These are phyloP conservation scores for Podabrus alpinus DNA, from an alignment of 2,888 invertebrate species.

Conservation along the genomic window DNA sequence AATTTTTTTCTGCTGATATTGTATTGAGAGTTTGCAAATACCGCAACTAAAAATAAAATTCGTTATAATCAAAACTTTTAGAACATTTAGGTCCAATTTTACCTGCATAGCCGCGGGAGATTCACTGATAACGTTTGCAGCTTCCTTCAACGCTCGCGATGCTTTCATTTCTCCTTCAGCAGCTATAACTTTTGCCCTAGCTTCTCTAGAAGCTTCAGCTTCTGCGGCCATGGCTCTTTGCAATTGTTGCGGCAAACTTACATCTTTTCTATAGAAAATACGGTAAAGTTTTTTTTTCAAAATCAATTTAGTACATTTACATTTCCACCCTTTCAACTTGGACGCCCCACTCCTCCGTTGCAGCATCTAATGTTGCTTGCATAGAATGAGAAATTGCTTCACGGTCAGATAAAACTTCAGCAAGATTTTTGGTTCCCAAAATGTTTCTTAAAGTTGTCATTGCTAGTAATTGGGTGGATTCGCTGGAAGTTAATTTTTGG, in stretches of 20 bases:
- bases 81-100: conserved; percentile 1
- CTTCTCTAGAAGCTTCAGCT: conserved; percentile 79
- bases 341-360: conserved; percentile 91
- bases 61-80: background rate
- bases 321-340: conserved; percentile 95
- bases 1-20: conserved; percentile 93
- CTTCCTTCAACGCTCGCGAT: conserved; percentile 82
- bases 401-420: conserved; percentile 89
- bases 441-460: conserved; percentile 88
- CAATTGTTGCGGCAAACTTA: conserved; percentile 74
- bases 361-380: conserved; percentile 83
- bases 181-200: conserved; percentile 79
- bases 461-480: conserved; percentile 79
- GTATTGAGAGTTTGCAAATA: conserved; percentile 88
- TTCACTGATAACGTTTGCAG: conserved; percentile 81
- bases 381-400: conserved; percentile 90
- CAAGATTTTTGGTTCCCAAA: conserved; percentile 87
- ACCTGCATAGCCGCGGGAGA: conserved; percentile 81
- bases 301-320: conserved; percentile 56
- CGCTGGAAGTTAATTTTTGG: conserved; percentile 58
- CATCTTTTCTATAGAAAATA: conserved; percentile 70
- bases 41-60: conserved; percentile 64
- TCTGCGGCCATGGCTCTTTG: conserved; percentile 85
- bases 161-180: conserved; percentile 88
- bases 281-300: background rate